Evolutionary conservation across 1,140 invertebrate species (phyloP).

Genomic region (Drosophila rufa): DNA sequence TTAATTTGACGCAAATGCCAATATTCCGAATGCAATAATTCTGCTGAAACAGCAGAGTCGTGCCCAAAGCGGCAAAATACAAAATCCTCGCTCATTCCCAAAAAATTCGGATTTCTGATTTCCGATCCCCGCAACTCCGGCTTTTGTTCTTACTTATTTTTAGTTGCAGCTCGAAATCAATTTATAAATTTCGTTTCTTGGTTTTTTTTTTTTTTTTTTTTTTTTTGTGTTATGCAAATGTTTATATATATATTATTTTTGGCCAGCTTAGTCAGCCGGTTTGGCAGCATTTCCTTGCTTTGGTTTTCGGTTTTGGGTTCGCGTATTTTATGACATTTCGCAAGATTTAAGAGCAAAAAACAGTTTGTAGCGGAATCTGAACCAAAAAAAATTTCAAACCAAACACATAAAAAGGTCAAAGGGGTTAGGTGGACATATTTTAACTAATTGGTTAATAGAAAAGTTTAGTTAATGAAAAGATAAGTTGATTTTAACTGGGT

Average conservation of each 20-base stretch:
- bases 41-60: conserved; percentile 45
- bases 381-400: conserved; percentile 12
- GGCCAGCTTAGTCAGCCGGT: conserved; percentile 63
- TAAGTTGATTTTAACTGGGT: conserved; percentile 4
- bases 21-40: conserved; percentile 79
- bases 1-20: conserved; percentile 80
- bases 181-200: conserved; percentile 69
- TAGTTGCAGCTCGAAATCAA: conserved; percentile 56
- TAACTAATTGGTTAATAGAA: conserved; percentile 9
- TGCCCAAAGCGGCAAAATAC: conserved; percentile 2
- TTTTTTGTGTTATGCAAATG: conserved; percentile 52
- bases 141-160: conserved; percentile 54
- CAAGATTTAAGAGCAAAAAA: conserved; percentile 43
- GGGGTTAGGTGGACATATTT: conserved; percentile 13
- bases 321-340: conserved; percentile 46
- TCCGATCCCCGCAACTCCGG: conserved; percentile 15
- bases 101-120: conserved; percentile 17
- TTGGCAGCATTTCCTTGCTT: conserved; percentile 76
- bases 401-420: conserved; percentile 37
- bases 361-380: conserved; percentile 17
- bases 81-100: conserved; percentile 12
- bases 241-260: conserved; percentile 55
- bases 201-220: conserved; percentile 8
- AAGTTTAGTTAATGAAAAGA: background rate
- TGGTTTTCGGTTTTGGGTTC: background rate